Percentiles rank a stretch among this genome's conserved stretches.
Evolutionary conservation across 1,140 invertebrate genomes (phyloP).

Genomic region (Sesamia nonagrioides): DNA sequence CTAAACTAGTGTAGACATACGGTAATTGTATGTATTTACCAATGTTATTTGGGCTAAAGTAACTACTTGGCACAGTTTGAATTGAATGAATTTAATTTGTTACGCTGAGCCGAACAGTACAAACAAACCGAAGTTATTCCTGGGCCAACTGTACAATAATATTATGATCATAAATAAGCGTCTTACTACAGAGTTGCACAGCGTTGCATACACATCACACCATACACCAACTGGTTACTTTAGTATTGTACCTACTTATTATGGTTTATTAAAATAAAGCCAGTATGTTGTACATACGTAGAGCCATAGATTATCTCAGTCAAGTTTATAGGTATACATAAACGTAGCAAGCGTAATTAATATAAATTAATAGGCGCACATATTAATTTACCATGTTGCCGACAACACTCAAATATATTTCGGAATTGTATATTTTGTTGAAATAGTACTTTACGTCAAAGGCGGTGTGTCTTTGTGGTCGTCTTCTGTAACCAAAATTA

Average conservation of each 20-base stretch:
- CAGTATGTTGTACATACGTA: no score
- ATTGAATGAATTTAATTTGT: constrained; percentile 3
- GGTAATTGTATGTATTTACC: neutral
- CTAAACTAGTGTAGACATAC: neutral
- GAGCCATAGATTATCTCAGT: no score
- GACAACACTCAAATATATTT: no score
- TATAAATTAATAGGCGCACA: no score
- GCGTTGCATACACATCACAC: no score
- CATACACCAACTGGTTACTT: no score
- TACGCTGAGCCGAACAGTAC: neutral
- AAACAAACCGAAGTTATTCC: neutral
- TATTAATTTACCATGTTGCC: no score
- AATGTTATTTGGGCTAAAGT: constrained; percentile 1
- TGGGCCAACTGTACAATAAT: neutral
- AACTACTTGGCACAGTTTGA: constrained; percentile 12
- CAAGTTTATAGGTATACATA: no score
- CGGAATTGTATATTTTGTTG: neutral
- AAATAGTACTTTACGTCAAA: neutral
- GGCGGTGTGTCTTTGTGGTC: constrained; percentile 2
- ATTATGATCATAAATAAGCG: constrained; percentile 12
- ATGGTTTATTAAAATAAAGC: no score
- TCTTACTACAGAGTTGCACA: neutral
- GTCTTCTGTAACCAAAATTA: neutral
- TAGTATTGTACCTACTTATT: no score
- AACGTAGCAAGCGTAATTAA: no score